A percentile compares a stretch with the other conserved stretches of the same genome.
These are phyloP conservation scores for Athalia circularis DNA, from an alignment of 2,888 invertebrate genomes.

Conservation along the genomic window DNA sequence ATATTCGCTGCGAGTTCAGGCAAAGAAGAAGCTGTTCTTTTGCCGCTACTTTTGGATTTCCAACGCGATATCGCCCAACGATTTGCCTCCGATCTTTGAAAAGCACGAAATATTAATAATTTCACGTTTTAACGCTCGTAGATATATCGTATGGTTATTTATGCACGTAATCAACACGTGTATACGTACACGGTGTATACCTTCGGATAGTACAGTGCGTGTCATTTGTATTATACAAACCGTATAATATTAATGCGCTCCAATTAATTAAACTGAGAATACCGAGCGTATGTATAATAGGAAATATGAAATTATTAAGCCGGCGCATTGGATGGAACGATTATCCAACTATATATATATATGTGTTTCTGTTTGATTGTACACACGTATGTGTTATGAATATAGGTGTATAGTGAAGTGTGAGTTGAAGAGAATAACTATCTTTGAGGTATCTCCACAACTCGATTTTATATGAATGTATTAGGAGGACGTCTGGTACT, in stretches of 20 bases:
- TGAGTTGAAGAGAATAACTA: slow-evolving; percentile 18
- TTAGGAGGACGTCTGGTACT: no score
- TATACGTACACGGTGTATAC: slow-evolving; percentile 64
- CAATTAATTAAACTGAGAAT: slow-evolving; percentile 15
- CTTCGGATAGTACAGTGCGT: background rate
- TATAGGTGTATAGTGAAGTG: background rate
- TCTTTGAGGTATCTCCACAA: no score
- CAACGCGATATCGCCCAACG: no score
- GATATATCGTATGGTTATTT: slow-evolving; percentile 57
- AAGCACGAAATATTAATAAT: no score
- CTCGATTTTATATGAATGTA: no score
- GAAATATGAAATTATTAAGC: slow-evolving; percentile 8
- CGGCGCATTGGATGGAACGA: background rate
- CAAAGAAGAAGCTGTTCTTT: no score
- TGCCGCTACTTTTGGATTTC: no score
- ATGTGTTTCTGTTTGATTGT: no score
- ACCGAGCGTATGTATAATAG: slow-evolving; percentile 30
- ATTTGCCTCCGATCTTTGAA: no score
- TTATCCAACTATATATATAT: slow-evolving; percentile 3
- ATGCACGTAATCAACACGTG: slow-evolving; percentile 74
- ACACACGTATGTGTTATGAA: no score
- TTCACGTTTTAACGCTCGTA: no score
- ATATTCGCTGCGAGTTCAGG: no score
- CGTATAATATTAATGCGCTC: slow-evolving; percentile 23
- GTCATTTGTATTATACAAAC: background rate